These are phyloP conservation scores for Dunckerocampus dactyliophorus DNA, from an alignment of 2,113 vertebrate genomes.

Conservation along the genomic window DNA sequence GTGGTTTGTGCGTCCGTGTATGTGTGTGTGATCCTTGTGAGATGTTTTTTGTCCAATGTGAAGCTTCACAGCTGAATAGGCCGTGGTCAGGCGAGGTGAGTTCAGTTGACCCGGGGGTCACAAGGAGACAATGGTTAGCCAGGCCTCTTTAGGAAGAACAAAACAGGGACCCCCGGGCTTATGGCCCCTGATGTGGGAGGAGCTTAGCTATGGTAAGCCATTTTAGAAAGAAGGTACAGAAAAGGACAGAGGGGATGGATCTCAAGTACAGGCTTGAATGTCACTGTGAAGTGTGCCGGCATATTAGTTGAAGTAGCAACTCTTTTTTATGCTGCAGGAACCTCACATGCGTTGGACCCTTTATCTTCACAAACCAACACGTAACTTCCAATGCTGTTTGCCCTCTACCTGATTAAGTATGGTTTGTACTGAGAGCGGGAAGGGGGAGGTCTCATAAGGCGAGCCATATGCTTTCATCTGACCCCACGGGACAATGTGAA, in stretches of 20 bases:
- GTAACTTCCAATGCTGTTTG: constrained; percentile 11
- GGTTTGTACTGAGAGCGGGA: constrained; percentile 28
- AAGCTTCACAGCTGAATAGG: constrained; percentile 61
- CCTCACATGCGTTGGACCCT: neutral
- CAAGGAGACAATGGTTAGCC: constrained; percentile 58
- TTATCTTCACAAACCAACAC: neutral
- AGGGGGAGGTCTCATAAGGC: constrained; percentile 25
- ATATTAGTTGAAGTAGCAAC: neutral
- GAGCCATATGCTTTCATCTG: constrained; percentile 60
- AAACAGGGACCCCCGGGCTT: constrained; percentile 60
- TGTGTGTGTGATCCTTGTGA: constrained; percentile 28
- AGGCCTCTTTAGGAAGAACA: constrained; percentile 62
- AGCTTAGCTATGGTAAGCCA: constrained; percentile 45
- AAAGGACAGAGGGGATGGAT: constrained; percentile 33
- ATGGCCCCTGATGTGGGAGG: constrained; percentile 63
- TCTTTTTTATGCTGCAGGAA: neutral
- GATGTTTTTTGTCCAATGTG: constrained; percentile 55
- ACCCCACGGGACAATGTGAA: constrained; percentile 61
- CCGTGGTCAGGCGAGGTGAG: constrained; percentile 60
- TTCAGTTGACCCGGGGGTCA: constrained; percentile 65
- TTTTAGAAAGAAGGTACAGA: constrained; percentile 46
- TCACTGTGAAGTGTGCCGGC: neutral
- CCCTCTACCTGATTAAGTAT: constrained; percentile 10
- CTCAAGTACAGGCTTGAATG: constrained; percentile 23
- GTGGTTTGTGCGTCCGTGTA: neutral